Conservation (phyloP, 35 echinoderm and acorn worm species). For the Apostichopus parvimensis region DNA sequence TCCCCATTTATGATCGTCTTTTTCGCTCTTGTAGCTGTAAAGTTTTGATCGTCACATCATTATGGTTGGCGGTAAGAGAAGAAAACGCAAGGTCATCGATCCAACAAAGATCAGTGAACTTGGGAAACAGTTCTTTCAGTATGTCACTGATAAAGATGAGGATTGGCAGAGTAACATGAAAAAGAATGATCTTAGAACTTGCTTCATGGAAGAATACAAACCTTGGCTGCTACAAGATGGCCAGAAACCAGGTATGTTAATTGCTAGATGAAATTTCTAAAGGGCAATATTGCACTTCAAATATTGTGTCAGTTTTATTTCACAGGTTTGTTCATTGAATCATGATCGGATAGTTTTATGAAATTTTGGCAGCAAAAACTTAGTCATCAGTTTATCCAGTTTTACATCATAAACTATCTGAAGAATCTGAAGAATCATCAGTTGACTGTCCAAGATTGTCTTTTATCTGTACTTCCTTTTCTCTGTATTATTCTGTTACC, state of each 20-base stretch:
- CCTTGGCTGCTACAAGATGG: background rate
- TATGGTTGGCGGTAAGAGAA: too few relatives aligned
- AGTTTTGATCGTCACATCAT: too few relatives aligned
- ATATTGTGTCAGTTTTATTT: background rate
- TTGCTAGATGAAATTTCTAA: background rate
- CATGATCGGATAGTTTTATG: background rate
- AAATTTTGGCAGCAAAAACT: background rate
- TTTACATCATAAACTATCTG: background rate
- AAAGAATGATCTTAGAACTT: background rate
- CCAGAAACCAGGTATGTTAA: background rate
- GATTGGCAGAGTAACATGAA: background rate
- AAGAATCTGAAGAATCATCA: background rate
- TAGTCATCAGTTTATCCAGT: background rate
- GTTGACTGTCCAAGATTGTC: too few relatives aligned
- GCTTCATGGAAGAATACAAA: background rate
- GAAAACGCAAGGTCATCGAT: background rate
- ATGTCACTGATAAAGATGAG: background rate
- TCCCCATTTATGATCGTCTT: too few relatives aligned
- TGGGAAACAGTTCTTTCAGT: conserved; percentile 5
- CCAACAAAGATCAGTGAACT: background rate
- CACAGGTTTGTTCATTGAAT: background rate
- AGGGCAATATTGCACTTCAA: background rate
- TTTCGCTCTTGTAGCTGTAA: too few relatives aligned
- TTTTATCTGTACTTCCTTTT: too few relatives aligned
- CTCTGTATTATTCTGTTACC: too few relatives aligned